Base-by-base conservation (phyloP, 2,113 vertebrate species). In the Passer domesticus region DNA sequence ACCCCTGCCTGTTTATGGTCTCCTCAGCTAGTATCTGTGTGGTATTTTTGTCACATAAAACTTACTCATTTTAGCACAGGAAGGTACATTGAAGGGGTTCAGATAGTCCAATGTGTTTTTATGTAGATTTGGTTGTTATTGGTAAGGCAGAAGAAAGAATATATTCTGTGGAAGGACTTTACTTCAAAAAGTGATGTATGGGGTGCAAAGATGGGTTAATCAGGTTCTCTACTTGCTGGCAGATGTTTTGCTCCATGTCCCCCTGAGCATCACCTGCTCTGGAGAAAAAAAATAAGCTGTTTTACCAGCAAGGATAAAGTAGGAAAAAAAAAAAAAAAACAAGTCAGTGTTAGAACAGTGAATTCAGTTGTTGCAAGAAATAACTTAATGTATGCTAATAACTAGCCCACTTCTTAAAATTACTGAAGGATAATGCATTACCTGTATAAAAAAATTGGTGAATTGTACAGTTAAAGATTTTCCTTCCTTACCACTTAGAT, bases 151-250 rank as follows among this genome's bases (percentile, higher is more conserved):
- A 63, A 31, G 22, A 70, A 87, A 44, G 35, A 92, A 41, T 10
- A 24, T 30, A 25, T 60, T 53, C 47, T 58, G 33, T 27, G 43
- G 73, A 66, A 92, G 55, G 43, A 31, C 18, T 64, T 85, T 4
- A 33, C 66, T 80, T 80, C 2, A 1, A 56, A 39, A 58, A 1
- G 0, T 69, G 15, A 46, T 3, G 1, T 35, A 19, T 25, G 35
- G 55, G 30, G 41, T 0, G 0, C 35, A 73, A 49, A 60, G 39
- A 49, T 64, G 4, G 30, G 41, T 58, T 28, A 50, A 21, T n/a
- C 56, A 24, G 1, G 1, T 76, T 52, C 27, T 90, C 15, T 55
- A 0, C 59, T 63, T 80, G 11, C 39, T 81, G 30, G 31, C 66
- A 47, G 17, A 55, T 56, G 20, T 56, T 77, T 87, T 89, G 35